Conservation (phyloP, 1,140 invertebrate species). For the Harpegnathos saltator region DNA sequence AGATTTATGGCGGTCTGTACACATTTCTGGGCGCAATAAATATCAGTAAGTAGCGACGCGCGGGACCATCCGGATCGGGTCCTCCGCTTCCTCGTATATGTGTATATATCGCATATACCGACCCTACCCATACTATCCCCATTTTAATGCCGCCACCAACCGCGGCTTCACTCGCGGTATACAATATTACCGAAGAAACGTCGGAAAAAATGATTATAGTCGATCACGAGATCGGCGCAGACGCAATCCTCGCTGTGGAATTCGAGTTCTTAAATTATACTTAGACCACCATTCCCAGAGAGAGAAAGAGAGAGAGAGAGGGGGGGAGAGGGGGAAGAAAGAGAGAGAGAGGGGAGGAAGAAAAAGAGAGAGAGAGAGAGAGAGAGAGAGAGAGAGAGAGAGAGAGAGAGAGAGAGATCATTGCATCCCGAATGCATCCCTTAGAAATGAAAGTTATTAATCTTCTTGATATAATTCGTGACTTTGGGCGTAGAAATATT, state of each 20-base stretch:
- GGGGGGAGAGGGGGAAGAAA: too few species aligned
- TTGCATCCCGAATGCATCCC: too few species aligned
- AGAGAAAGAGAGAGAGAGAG: too few species aligned
- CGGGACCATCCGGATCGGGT: slow-evolving; percentile 51
- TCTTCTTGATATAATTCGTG: background rate
- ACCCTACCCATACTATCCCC: background rate
- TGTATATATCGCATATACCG: background rate
- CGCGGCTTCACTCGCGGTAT: slow-evolving; percentile 21
- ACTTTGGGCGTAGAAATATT: background rate
- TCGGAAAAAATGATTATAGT: slow-evolving; percentile 42
- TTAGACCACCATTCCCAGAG: background rate
- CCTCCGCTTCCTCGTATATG: slow-evolving; percentile 7
- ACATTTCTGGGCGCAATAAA: slow-evolving; percentile 85
- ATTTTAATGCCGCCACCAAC: slow-evolving; percentile 48
- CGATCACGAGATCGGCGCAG: slow-evolving; percentile 27
- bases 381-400: too few species aligned
- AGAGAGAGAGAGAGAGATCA: too few species aligned
- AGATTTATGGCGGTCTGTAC: slow-evolving; percentile 85
- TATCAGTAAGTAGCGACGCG: slow-evolving; percentile 85
- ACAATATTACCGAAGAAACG: slow-evolving; percentile 33
- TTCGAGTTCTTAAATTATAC: slow-evolving; percentile 45
- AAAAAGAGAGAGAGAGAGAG: too few species aligned
- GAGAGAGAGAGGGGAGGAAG: too few species aligned
- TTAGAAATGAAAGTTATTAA: slow-evolving; percentile 1
- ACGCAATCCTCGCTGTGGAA: background rate